Conservation (phyloP, 1,140 invertebrate species). For the Drosophila nannoptera region DNA sequence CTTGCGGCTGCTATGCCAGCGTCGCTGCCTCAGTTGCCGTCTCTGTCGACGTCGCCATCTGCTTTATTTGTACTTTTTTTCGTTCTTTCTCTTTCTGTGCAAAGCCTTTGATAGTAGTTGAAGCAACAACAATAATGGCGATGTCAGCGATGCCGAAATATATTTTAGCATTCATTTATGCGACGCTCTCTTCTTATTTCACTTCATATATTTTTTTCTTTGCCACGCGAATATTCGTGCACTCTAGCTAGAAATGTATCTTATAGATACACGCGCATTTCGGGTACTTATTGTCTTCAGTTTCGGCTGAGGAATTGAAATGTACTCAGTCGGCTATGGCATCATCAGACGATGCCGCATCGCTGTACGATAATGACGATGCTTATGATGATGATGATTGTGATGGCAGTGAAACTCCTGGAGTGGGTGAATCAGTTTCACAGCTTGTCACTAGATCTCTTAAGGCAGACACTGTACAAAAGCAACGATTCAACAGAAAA, state of each 20-base stretch:
- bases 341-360: slow-evolving; percentile 51
- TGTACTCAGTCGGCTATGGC: slow-evolving; percentile 63
- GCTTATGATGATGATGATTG: too few species aligned
- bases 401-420: slow-evolving; percentile 17
- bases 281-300: slow-evolving; percentile 45
- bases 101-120: slow-evolving; percentile 71
- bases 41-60: slow-evolving; percentile 25
- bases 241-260: slow-evolving; percentile 69
- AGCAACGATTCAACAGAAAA: slow-evolving; percentile 1
- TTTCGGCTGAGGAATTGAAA: slow-evolving; percentile 61
- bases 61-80: slow-evolving; percentile 48
- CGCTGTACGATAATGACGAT: too few species aligned
- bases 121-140: slow-evolving; percentile 58
- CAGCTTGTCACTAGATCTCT: background rate
- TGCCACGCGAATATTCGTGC: slow-evolving; percentile 62
- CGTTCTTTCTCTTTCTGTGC: slow-evolving; percentile 37
- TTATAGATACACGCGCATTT: slow-evolving; percentile 68
- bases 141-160: slow-evolving; percentile 51
- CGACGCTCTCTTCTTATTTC: slow-evolving; percentile 42
- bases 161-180: slow-evolving; percentile 75
- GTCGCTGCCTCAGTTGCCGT: slow-evolving; percentile 12
- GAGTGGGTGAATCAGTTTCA: slow-evolving; percentile 8
- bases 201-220: slow-evolving; percentile 29
- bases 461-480: background rate
- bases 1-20: slow-evolving; percentile 18